Conservation (phyloP, 1,140 invertebrate species). For the Drosophila dunni region DNA sequence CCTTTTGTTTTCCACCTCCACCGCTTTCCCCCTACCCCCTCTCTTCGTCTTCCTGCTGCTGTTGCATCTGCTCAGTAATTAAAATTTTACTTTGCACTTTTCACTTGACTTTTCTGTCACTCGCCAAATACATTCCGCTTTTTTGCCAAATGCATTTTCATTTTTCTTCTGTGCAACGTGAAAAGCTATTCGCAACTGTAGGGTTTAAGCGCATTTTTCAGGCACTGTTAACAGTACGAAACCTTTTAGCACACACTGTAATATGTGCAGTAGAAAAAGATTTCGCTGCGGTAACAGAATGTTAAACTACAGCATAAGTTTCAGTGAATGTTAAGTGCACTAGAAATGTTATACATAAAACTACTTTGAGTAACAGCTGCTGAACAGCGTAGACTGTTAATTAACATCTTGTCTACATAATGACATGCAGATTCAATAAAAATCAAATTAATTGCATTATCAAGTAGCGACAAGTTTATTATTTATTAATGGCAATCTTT, state of each 20-base stretch:
- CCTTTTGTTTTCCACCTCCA: conserved; percentile 24
- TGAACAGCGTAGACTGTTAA: no score
- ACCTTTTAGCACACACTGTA: neutral
- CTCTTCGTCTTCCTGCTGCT: conserved; percentile 18
- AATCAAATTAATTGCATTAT: no score
- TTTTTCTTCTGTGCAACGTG: conserved; percentile 10
- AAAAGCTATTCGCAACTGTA: neutral
- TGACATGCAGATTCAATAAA: no score
- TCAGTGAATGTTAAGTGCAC: no score
- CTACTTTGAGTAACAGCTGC: no score
- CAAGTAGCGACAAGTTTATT: no score
- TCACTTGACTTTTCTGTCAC: conserved; percentile 38
- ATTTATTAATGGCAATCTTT: no score
- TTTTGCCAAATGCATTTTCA: conserved; percentile 21
- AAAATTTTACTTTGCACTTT: conserved; percentile 64
- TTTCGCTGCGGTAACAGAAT: neutral
- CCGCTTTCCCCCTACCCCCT: neutral
- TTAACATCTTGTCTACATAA: no score
- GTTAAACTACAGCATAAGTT: neutral
- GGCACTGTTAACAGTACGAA: neutral
- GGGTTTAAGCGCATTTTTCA: conserved; percentile 7
- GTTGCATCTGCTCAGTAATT: conserved; percentile 54
- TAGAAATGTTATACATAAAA: no score
- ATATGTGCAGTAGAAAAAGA: neutral
- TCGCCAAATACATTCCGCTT: conserved; percentile 20